phyloP scores from a whole-genome alignment of 2,888 invertebrate species.

The Nysson spinosus region DNA sequence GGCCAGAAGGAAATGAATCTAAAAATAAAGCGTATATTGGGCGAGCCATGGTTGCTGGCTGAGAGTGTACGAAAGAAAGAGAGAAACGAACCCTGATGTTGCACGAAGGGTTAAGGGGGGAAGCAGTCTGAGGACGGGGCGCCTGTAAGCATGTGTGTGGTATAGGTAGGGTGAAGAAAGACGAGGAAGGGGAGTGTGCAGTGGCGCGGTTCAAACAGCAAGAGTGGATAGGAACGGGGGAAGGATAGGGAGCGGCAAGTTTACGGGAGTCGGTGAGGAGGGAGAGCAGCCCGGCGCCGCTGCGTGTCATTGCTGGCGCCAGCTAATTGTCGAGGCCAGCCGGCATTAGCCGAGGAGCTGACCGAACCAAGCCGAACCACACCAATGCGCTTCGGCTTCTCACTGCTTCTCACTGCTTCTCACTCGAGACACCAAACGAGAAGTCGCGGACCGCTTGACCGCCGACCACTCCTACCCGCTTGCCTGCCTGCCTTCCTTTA shows the following conservation, averaged over 20 bases:
- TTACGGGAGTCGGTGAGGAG: constrained; percentile 24
- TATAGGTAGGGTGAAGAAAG: constrained; percentile 21
- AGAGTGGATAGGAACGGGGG: constrained; percentile 16
- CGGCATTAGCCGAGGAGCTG: constrained; percentile 69
- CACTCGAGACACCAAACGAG: neutral
- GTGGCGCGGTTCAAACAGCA: constrained; percentile 20
- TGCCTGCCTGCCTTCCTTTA: too few relatives aligned
- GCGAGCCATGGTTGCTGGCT: constrained; percentile 58
- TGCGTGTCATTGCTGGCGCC: constrained; percentile 75
- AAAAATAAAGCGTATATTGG: constrained; percentile 71
- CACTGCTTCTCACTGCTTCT: neutral
- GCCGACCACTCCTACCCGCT: too few relatives aligned
- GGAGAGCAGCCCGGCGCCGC: constrained; percentile 68
- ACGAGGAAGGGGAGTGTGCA: constrained; percentile 23
- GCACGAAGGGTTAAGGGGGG: constrained; percentile 4
- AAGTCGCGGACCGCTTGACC: too few relatives aligned
- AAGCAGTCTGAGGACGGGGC: constrained; percentile 23
- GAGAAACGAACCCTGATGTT: neutral
- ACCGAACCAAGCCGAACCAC: constrained; percentile 60
- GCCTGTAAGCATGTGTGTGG: constrained; percentile 54
- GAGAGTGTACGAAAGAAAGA: constrained; percentile 6
- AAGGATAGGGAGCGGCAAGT: constrained; percentile 21
- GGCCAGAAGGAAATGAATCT: constrained; percentile 69
- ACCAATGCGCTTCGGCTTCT: constrained; percentile 25
- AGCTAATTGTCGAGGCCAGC: constrained; percentile 76